Evolutionary conservation across 1,140 invertebrate species (phyloP).

Genomic region (Portunus trituberculatus): DNA sequence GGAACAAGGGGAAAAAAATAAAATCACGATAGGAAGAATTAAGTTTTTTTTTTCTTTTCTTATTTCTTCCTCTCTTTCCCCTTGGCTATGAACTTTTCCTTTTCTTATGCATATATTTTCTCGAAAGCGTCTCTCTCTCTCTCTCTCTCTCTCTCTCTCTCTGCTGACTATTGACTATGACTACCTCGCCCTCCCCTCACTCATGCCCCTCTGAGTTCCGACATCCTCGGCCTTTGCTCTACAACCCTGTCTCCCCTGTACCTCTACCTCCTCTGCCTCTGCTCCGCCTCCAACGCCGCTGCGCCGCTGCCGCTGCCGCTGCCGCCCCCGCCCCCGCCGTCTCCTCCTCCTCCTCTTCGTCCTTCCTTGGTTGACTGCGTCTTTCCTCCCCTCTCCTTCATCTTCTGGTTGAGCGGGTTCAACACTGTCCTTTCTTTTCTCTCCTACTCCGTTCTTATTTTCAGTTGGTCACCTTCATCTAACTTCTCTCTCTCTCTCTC

Average conservation of each 20-base stretch:
- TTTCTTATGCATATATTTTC: not conserved
- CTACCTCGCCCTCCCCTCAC: not conserved
- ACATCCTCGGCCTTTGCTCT: not conserved
- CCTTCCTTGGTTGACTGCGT: not conserved
- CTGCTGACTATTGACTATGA: not conserved
- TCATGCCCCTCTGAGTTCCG: not conserved
- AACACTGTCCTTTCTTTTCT: constrained; percentile 25
- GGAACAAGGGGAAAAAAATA: not conserved
- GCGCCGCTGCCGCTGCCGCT: not conserved
- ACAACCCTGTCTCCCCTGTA: not conserved
- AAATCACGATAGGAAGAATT: not conserved
- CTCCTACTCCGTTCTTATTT: not conserved
- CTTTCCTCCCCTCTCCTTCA: not conserved
- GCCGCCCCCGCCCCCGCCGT: not conserved
- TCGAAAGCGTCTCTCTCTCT: not conserved
- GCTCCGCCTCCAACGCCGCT: not conserved
- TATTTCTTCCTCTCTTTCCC: not conserved
- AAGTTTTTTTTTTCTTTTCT: not conserved
- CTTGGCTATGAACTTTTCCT: not conserved
- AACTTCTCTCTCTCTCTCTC: not conserved
- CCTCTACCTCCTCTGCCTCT: not conserved
- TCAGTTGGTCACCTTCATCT: not conserved
- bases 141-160: not conserved
- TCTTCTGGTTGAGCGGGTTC: not conserved
- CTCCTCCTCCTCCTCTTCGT: not conserved